phyloP scores from a whole-genome alignment of 2,113 vertebrate genomes.

The Trinectes maculatus region DNA sequence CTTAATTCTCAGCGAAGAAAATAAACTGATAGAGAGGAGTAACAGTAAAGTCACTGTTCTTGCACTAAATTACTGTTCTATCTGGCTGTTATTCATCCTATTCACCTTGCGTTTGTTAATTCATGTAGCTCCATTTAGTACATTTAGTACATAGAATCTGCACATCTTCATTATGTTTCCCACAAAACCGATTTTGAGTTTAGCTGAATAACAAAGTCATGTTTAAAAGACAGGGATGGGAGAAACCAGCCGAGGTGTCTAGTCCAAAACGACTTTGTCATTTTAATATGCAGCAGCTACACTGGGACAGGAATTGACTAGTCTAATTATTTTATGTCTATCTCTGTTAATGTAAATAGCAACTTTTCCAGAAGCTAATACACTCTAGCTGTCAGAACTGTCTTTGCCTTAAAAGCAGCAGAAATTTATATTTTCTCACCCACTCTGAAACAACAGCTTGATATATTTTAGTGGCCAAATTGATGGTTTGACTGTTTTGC shows the following conservation, averaged over 20 bases:
- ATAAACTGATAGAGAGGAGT: too few species aligned
- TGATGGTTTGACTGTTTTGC: conserved; percentile 35
- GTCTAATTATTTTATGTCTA: background rate
- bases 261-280: background rate
- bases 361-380: conserved; percentile 17
- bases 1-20: too few species aligned
- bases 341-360: background rate
- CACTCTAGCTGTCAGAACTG: conserved; percentile 17
- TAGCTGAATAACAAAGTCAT: background rate
- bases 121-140: too few species aligned
- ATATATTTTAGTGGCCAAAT: conserved; percentile 14
- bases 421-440: background rate
- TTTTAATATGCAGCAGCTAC: background rate
- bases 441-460: conserved; percentile 28
- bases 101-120: too few species aligned
- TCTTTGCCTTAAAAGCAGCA: conserved; percentile 16
- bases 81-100: too few species aligned
- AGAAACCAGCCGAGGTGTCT: background rate
- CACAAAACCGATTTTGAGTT: background rate
- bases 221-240: background rate
- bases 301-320: conserved; percentile 8
- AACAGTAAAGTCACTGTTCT: too few species aligned
- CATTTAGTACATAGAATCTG: background rate
- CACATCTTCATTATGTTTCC: background rate
- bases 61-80: too few species aligned